Base-by-base conservation (phyloP, 2,888 invertebrate genomes). In the Xestia rhomboidea region DNA sequence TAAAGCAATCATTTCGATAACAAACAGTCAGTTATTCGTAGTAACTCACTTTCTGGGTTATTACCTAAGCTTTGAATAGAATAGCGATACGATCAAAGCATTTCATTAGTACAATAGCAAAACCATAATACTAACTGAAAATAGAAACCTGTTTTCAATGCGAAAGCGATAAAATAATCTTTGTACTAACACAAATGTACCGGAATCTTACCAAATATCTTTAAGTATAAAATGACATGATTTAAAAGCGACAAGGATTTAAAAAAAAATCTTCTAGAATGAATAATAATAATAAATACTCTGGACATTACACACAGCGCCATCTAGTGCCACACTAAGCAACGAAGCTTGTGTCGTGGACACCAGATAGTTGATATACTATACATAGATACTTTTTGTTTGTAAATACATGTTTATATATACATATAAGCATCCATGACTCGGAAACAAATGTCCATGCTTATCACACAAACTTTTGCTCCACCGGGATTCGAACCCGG, bases 171-270 rank as follows among this genome's bases (percentile, higher is more conserved):
- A 41, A 49, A 38, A 54, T 75, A 68, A 68, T 68, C 38, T 49
- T 57, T 49, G 15, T 41, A 41, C 10, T n/a, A 44, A 46, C 21
- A 4, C 15, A 69, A 68, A 30, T 38, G 13, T 11, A 13, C 30
- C 10, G n/a, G 3, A 49, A 27, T 70, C 0, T 69, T 66, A 21
- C 18, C 30, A 60, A 15, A 44, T 51, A 38, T 62, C 27, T 63
- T 62, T 46, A 63, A 49, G 49, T 38, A 41, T 69, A n/a, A n/a
- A n/a, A n/a, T 34, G 24, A 41, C 11, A 49, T 63, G 46, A 63
- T 34, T 57, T 10, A 51, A 73, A 88, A 86, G 60, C 62, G 79
- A 66, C 15, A 34, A 67, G 27, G 10, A 62, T 69, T 66, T 15
- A 27, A 24, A 69, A 57, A 76, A 44, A 62, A 15, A 49, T 3